A percentile compares a stretch with the other conserved stretches of the same genome.
phyloP scores from a whole-genome alignment of 2,113 vertebrate species.

The Hymenochirus boettgeri region DNA sequence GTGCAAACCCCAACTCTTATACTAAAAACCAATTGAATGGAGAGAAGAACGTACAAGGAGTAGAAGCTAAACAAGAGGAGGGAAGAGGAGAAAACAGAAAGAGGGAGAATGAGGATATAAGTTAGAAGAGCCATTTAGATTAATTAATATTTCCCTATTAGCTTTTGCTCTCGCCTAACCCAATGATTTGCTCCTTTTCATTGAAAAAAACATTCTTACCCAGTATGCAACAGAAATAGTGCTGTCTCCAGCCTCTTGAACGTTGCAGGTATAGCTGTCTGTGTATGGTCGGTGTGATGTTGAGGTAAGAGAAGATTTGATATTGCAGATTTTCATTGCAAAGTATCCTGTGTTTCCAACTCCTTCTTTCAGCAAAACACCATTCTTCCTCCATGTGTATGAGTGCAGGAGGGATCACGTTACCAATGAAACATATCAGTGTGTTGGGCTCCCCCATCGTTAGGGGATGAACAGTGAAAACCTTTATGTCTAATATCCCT shows the following conservation, averaged over 20 bases:
- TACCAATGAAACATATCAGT: constrained; percentile 63
- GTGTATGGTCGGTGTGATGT: constrained; percentile 54
- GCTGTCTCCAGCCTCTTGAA: constrained; percentile 44
- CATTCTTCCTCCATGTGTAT: constrained; percentile 55
- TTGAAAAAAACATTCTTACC: constrained; percentile 46
- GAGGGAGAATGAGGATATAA: too few relatives aligned
- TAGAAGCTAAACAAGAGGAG: too few relatives aligned
- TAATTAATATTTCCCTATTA: too few relatives aligned
- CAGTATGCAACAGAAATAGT: constrained; percentile 44
- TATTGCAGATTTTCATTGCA: constrained; percentile 46
- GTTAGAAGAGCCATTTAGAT: too few relatives aligned
- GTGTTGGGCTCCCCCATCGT: constrained; percentile 56
- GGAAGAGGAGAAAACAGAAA: too few relatives aligned
- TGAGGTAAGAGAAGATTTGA: constrained; percentile 56
- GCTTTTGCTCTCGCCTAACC: too few relatives aligned
- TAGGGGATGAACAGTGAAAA: constrained; percentile 54
- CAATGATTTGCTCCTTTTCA: too few relatives aligned
- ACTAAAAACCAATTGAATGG: too few relatives aligned
- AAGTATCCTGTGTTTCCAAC: constrained; percentile 46
- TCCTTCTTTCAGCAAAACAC: constrained; percentile 19
- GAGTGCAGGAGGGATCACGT: constrained; percentile 64
- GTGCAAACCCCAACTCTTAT: too few relatives aligned
- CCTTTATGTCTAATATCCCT: constrained; percentile 46
- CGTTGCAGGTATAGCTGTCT: constrained; percentile 65
- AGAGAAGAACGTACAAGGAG: too few relatives aligned